A percentile compares a stretch with the other conserved stretches of the same genome.
Evolutionary conservation across 2,113 vertebrate species (phyloP).

Genomic region (Mesitornis unicolor): DNA sequence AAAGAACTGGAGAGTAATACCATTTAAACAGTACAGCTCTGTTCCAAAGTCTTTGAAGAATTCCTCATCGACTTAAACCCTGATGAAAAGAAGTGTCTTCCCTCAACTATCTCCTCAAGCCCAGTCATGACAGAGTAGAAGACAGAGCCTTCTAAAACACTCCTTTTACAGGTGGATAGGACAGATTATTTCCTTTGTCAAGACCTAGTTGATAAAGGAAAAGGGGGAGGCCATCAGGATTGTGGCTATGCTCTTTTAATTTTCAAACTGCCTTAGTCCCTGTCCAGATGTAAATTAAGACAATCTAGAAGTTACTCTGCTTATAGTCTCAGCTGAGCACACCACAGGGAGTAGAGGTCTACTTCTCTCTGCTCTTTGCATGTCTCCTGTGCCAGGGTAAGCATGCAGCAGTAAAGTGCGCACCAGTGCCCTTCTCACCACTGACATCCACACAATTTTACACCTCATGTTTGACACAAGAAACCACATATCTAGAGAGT

Average conservation of each 20-base stretch:
- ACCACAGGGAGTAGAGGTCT: background rate
- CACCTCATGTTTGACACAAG: fast-evolving
- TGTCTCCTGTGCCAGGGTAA: background rate
- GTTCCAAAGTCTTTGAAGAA: background rate
- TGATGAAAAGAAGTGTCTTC: background rate
- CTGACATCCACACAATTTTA: background rate
- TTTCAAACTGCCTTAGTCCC: background rate
- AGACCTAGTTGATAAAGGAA: background rate
- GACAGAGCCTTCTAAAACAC: background rate
- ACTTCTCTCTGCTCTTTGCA: background rate
- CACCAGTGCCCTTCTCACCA: background rate
- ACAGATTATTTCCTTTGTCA: background rate
- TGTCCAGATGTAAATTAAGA: background rate
- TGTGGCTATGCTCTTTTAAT: background rate
- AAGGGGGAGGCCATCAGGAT: background rate
- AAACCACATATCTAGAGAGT: background rate
- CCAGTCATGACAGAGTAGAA: background rate
- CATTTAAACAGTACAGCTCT: background rate
- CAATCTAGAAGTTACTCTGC: background rate
- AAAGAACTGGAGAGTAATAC: background rate
- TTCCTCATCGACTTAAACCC: background rate
- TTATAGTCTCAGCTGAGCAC: background rate
- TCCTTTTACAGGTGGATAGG: background rate
- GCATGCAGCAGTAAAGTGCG: fast-evolving
- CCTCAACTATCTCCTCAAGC: background rate